Conservation (phyloP, 2,888 invertebrate genomes). For the Lymantria dispar region DNA sequence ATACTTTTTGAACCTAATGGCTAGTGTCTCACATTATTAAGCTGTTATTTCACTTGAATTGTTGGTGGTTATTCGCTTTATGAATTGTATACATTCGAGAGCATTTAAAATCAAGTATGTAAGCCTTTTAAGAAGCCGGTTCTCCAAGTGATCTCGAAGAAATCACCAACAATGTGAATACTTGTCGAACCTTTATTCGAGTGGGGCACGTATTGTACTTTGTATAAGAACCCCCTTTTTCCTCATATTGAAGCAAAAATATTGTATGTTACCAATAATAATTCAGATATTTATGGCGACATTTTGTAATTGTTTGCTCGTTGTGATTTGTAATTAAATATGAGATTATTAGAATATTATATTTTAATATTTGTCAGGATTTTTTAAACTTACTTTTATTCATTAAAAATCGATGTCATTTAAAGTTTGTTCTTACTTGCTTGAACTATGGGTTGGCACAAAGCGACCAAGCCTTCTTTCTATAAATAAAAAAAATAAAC, state of each 20-base stretch:
- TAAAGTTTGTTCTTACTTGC: too few species aligned
- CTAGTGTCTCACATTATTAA: background rate
- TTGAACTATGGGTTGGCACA: too few species aligned
- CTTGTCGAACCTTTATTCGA: slow-evolving; percentile 39
- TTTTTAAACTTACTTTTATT: too few species aligned
- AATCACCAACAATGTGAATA: slow-evolving; percentile 40
- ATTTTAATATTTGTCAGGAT: too few species aligned
- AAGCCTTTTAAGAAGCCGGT: slow-evolving; percentile 31
- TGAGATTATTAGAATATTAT: too few species aligned
- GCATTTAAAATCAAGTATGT: slow-evolving; percentile 15
- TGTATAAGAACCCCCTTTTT: slow-evolving; percentile 37
- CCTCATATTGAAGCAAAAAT: slow-evolving; percentile 30
- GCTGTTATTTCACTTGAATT: background rate
- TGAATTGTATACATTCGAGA: slow-evolving; percentile 8
- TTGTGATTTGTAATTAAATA: too few species aligned
- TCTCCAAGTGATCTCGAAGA: slow-evolving; percentile 26
- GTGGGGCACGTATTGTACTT: slow-evolving; percentile 45
- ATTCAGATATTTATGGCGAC: slow-evolving; percentile 25
- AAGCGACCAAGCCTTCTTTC: too few species aligned
- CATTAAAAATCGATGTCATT: too few species aligned
- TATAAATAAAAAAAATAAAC: too few species aligned
- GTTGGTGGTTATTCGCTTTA: background rate
- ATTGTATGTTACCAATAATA: slow-evolving; percentile 40
- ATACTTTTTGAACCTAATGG: too few species aligned
- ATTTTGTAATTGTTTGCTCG: slow-evolving; percentile 1